Base-by-base conservation (phyloP, 2,113 vertebrate genomes). In the Dipodomys spectabilis region DNA sequence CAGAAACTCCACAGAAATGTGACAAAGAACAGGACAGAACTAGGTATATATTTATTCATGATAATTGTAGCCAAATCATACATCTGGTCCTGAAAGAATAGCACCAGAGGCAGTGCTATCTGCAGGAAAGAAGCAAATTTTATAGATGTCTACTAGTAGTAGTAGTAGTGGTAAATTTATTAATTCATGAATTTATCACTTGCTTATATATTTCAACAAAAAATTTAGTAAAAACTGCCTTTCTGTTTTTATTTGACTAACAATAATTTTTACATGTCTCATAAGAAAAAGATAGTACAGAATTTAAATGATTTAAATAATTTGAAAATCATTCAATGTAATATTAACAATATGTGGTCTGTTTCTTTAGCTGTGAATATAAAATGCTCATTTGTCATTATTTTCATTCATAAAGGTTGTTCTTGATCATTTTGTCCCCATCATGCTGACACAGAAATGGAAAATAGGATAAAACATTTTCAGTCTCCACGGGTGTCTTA, bases 401-500 rank as follows among this genome's bases (percentile, higher is more conserved):
- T 94, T 89, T 94, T 83, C 73, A 81, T 82, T 82, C 7, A 27
- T 32, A 90, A 91, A 84, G 4, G 7, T 28, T 78, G 1, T 45
- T 89, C 57, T 94, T 96, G 75, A 78, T 93, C 57, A 87, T 90
- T 96, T 89, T 8, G 3, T 28, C 35, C 49, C 16, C 77, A 25
- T 92, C 82, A 82, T 92, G 82, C 95, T 95, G 82, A 83, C 86
- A 85, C 39, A 90, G 45, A 93, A 25, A 92, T 94, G 69, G 68
- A 94, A 95, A 94, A 85, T 30, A 72, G 28, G 13, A 75, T 57
- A 90, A 93, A 92, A 85, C 53, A 78, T 93, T 92, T 95, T 84
- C 45, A 30, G 0, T 92, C 88, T 96, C 91, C 91, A 87, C 20
- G 32, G 57, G 75, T 84, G 65, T 74, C 15, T 95, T 84, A 81